Conservation (phyloP, 2,113 vertebrate genomes). For the Telmatochromis brichardi region DNA sequence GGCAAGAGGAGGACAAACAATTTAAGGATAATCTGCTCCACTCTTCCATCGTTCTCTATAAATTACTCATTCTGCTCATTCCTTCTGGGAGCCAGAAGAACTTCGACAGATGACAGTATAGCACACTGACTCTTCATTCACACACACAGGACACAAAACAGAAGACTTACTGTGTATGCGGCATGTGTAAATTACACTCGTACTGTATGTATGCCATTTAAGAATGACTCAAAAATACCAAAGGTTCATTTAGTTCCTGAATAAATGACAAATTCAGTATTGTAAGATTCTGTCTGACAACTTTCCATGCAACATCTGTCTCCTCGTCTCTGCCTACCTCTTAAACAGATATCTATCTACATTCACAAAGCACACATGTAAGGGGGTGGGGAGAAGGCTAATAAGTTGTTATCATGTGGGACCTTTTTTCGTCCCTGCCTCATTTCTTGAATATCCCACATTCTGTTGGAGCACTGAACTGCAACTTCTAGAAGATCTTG, state of each 20-base stretch:
- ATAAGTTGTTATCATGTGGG: conserved; percentile 36
- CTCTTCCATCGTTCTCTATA: conserved; percentile 23
- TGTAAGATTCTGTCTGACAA: neutral
- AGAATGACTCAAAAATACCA: neutral
- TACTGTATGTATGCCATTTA: neutral
- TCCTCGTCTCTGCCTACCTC: neutral
- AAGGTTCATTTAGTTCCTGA: neutral
- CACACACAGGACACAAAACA: neutral
- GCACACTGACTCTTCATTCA: neutral
- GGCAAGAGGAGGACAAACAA: conserved; percentile 50
- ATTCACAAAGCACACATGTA: conserved; percentile 11
- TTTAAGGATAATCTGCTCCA: conserved; percentile 39
- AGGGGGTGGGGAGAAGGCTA: conserved; percentile 35
- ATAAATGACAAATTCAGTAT: neutral
- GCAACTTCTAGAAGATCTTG: conserved; percentile 21
- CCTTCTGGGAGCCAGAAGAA: neutral
- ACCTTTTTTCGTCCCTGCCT: conserved; percentile 24
- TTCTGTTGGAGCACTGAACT: conserved; percentile 37
- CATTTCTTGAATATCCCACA: conserved; percentile 49
- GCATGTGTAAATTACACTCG: neutral
- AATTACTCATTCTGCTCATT: conserved; percentile 42
- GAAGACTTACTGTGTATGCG: neutral
- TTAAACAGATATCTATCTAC: neutral
- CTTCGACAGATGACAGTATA: neutral
- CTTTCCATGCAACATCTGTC: neutral